Conservation (phyloP, 1,140 invertebrate species). For the Spodoptera litura region DNA sequence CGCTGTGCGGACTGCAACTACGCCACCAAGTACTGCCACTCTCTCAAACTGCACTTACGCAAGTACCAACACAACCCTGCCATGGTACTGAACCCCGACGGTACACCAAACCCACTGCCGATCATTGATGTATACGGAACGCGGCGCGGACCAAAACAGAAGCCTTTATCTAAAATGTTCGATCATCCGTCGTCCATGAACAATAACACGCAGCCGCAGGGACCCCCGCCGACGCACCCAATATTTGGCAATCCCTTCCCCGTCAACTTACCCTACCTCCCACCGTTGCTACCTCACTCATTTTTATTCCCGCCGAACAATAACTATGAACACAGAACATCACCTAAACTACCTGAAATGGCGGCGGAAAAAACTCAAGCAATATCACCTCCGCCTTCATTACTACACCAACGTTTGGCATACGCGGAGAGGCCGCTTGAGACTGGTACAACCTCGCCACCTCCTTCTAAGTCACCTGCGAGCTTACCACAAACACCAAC, state of each 20-base stretch:
- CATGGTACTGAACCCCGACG: constrained; percentile 95
- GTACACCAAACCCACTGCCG: constrained; percentile 93
- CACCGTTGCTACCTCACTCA: constrained; percentile 78
- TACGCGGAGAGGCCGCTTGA: constrained; percentile 65
- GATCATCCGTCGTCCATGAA: constrained; percentile 64
- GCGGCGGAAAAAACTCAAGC: constrained; percentile 58
- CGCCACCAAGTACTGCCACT: constrained; percentile 99
- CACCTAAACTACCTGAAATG: constrained; percentile 61
- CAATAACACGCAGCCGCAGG: constrained; percentile 62
- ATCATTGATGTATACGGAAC: constrained; percentile 97
- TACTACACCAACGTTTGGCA: constrained; percentile 74
- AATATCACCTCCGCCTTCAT: constrained; percentile 65
- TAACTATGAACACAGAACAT: constrained; percentile 75
- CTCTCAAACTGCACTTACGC: constrained; percentile 97
- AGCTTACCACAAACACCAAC: constrained; percentile 73
- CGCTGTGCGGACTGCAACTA: constrained; percentile 98
- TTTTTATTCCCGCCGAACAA: constrained; percentile 83
- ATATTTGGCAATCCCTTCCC: constrained; percentile 80
- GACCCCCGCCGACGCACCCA: constrained; percentile 72
- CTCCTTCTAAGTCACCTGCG: constrained; percentile 69
- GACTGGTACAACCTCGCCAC: constrained; percentile 59
- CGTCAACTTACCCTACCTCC: constrained; percentile 79
- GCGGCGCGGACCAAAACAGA: constrained; percentile 93
- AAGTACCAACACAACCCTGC: constrained; percentile 96
- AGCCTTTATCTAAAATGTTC: constrained; percentile 77